Evolutionary conservation across 2,888 invertebrate genomes (phyloP).

Genomic region (Drepana falcataria): DNA sequence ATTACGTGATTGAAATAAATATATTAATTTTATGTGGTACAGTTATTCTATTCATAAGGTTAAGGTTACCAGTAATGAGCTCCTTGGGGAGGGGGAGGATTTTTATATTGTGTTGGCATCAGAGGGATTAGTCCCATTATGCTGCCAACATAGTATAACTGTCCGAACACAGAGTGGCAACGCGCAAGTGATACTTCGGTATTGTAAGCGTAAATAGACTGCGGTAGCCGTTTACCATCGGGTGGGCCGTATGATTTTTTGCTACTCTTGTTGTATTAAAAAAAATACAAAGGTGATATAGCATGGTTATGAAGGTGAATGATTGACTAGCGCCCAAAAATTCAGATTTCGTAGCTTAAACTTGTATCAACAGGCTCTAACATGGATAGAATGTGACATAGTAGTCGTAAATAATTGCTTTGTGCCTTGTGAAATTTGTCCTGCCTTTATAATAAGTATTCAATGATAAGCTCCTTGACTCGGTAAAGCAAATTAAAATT

Average conservation of each 20-base stretch:
- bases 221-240: too few relatives aligned
- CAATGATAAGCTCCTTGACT: conserved; percentile 72
- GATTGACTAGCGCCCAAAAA: conserved; percentile 3
- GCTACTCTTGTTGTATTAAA: too few relatives aligned
- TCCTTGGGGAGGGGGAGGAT: too few relatives aligned
- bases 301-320: conserved; percentile 7
- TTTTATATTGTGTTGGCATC: too few relatives aligned
- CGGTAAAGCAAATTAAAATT: conserved; percentile 74
- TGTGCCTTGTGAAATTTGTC: conserved; percentile 53
- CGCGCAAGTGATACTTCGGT: too few relatives aligned
- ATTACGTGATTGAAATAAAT: conserved; percentile 54
- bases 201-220: too few relatives aligned
- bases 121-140: too few relatives aligned
- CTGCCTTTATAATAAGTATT: conserved; percentile 63
- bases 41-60: conserved; percentile 6
- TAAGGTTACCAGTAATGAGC: too few relatives aligned
- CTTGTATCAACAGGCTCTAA: conserved; percentile 27
- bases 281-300: conserved; percentile 4
- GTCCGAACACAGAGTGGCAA: too few relatives aligned
- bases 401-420: conserved; percentile 47
- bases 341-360: conserved; percentile 1
- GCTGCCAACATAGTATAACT: too few relatives aligned
- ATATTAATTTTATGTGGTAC: conserved; percentile 21
- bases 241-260: too few relatives aligned
- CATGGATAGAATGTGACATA: conserved; percentile 29